Base-by-base conservation (phyloP, 2,797 vertebrate genomes). In the Antennarius maculatus region DNA sequence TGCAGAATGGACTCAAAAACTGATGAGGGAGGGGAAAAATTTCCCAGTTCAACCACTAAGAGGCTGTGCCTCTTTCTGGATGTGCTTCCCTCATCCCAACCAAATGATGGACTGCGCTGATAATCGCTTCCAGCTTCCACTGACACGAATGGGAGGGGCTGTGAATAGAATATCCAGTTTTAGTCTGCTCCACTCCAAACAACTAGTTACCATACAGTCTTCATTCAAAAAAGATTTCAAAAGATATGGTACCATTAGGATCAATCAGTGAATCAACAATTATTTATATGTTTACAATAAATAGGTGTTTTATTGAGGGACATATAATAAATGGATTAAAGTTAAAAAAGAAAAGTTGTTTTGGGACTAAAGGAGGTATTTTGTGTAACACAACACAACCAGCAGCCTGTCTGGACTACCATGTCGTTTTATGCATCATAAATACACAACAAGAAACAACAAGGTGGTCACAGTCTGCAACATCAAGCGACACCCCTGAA, bases 1-100 rank as follows among this genome's bases (percentile, higher is more conserved):
- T 88, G 92, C 92, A 94, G 86, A 94, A 93, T 78, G 61, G 86
- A 84, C 89, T 92, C 79, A 73, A 89, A 89, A 89, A 91, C 86
- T 86, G 86, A 91, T 82, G 77, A 91, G 85, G 90, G 84, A 87
- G 84, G 75, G 72, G 72, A 14, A 47, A 84, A 86, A 61, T 82
- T 66, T 86, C 86, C 74, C 80, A 86, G 86, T 89, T 87, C 81
- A 92, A 90, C 85, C 82, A 80, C 87, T 92, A 92, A 94, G 91
- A 81, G 69, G 78, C 78, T 88, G 77, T 56, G 79, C 90, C 84
- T 87, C 82, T 91, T 84, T 87, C 83, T 84, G 71, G 74, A 85
- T 74, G 74, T 81, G 77, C 64, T 77, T 54, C 75, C 79, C 80
- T 82, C 74, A 80, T 85, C 83, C 84, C 76, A 83, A 75, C 77